These are phyloP conservation scores for Auanema sp. DNA, from an alignment of 2,888 invertebrate genomes.

Conservation along the genomic window DNA sequence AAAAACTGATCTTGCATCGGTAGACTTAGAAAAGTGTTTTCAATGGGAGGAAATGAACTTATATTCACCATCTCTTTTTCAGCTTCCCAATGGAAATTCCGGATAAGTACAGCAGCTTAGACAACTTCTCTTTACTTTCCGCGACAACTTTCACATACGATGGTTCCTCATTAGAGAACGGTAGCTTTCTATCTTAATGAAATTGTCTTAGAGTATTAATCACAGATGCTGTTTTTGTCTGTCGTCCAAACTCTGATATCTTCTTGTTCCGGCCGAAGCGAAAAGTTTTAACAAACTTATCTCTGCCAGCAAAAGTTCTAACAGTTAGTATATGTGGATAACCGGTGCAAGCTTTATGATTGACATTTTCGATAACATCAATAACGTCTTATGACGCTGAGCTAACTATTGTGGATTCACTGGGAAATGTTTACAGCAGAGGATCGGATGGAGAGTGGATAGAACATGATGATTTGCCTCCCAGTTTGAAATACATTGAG, in stretches of 20 bases:
- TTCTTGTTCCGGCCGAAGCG: not conserved
- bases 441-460: too few species aligned
- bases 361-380: too few species aligned
- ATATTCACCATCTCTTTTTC: too few species aligned
- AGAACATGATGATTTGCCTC: too few species aligned
- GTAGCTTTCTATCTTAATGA: not conserved
- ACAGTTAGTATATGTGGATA: not conserved
- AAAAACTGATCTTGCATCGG: too few species aligned
- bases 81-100: not conserved
- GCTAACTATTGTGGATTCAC: too few species aligned
- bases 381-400: too few species aligned
- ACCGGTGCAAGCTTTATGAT: not conserved
- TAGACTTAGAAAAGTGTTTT: too few species aligned
- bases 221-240: not conserved
- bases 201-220: not conserved
- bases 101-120: not conserved
- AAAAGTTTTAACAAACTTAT: not conserved
- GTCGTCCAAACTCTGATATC: conserved; percentile 1
- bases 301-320: not conserved
- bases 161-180: not conserved
- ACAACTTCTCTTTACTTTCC: not conserved
- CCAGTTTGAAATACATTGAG: too few species aligned
- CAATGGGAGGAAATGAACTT: too few species aligned
- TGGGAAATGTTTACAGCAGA: too few species aligned
- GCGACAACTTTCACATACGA: not conserved